A percentile compares a stretch with the other conserved stretches of the same genome.
Evolutionary conservation across 2,888 invertebrate species (phyloP).

Genomic region (Nebria salina): DNA sequence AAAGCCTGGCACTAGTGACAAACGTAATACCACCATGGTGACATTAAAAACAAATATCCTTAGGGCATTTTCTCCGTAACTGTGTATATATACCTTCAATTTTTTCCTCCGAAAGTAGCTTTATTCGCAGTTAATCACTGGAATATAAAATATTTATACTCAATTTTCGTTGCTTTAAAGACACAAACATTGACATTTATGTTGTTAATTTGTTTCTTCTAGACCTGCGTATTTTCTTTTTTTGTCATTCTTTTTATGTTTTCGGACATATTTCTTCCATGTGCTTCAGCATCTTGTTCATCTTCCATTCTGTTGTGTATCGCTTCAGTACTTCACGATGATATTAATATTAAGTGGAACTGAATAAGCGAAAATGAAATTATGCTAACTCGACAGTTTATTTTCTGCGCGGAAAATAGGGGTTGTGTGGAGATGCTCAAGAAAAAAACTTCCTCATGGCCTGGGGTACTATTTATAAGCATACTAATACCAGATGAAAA

Average conservation of each 20-base stretch:
- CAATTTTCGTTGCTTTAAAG: not conserved
- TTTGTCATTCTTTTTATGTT: too few relatives aligned
- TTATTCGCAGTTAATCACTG: not conserved
- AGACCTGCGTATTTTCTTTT: not conserved
- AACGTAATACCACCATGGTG: not conserved
- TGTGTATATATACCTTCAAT: not conserved
- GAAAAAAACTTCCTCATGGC: too few relatives aligned
- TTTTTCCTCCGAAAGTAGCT: not conserved
- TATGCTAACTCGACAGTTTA: conserved; percentile 1
- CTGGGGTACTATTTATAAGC: too few relatives aligned
- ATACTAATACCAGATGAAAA: too few relatives aligned
- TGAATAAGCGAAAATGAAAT: conserved; percentile 1
- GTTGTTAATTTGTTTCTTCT: not conserved
- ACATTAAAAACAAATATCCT: not conserved
- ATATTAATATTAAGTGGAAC: not conserved
- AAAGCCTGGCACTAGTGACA: not conserved
- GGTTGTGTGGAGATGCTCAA: not conserved
- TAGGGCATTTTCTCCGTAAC: not conserved
- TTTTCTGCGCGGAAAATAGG: not conserved
- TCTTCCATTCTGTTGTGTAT: not conserved
- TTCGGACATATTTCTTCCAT: not conserved
- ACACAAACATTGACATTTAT: not conserved
- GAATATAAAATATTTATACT: not conserved
- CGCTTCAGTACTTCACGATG: not conserved
- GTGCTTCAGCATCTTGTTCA: not conserved